phyloP scores from a whole-genome alignment of 1,140 invertebrate genomes.

The Agrilus planipennis region DNA sequence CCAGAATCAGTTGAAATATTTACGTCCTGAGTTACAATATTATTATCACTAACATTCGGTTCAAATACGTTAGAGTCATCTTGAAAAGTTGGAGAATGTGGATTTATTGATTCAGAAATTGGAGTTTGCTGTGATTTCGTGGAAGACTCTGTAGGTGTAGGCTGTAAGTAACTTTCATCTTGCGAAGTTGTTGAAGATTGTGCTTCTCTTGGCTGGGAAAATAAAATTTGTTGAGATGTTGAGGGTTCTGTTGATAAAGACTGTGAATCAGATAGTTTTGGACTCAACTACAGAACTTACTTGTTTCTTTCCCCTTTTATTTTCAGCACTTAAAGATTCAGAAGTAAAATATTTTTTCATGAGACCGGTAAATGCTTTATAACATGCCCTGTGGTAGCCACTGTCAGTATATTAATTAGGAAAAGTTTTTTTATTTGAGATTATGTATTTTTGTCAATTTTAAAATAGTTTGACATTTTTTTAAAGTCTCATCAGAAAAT shows the following conservation, averaged over 20 bases:
- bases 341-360: no score
- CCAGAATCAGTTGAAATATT: constrained; percentile 6
- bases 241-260: background rate
- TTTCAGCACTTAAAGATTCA: no score
- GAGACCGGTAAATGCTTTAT: no score
- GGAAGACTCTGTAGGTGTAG: background rate
- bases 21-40: constrained; percentile 5
- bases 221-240: background rate
- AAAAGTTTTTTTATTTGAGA: no score
- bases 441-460: no score
- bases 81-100: constrained; percentile 9
- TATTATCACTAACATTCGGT: constrained; percentile 2
- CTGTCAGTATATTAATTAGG: no score
- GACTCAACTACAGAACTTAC: no score
- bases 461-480: no score
- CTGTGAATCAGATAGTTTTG: constrained; percentile 1
- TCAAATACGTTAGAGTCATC: background rate
- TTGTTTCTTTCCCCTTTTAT: no score
- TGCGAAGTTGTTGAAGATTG: background rate
- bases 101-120: constrained; percentile 8
- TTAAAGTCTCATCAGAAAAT: no score
- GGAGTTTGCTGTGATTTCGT: constrained; percentile 1
- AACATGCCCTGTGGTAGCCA: no score
- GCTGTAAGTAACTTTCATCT: background rate
- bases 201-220: constrained; percentile 1